Evolutionary conservation across 2,113 vertebrate species (phyloP), one percentile per base, ranked within the genome.

Genomic region (Heterocephalus glaber): DNA sequence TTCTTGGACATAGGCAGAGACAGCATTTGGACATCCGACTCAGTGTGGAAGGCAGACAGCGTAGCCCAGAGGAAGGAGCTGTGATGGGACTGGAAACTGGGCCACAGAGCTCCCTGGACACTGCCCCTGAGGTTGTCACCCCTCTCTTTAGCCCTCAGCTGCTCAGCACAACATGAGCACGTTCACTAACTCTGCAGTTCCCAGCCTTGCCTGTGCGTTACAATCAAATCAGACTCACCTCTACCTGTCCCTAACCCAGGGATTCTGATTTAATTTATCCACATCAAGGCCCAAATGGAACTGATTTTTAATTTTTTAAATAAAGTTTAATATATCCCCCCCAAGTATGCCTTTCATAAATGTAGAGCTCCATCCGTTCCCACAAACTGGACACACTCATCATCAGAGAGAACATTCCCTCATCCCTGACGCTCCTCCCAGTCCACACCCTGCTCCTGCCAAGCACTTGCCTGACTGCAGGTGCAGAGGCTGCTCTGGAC

Each of bases 181-280:
- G 33, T 4, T 22, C 33, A 10, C 9, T 35, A 8, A 17, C 4
- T 24, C 17, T 0, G 54, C 9, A 35, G 56, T 7, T 63, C n/a
- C 56, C 28, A 5, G 8, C 5, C 54, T 35, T 38, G 12, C 20
- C 28, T 38, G 1, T 4, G 12, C 3, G 0, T 49, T 20, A 41
- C 3, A 30, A 16, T 33, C 41, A 14, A 20, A 22, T 49, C 30
- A n/a, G 56, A 17, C 70, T 30, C 47, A n/a, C 10, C 41, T 44
- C 2, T 10, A 20, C 33, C 44, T 33, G 28, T 16, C 26, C 52
- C 44, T 35, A 22, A 24, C 77, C 54, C 19, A 11, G 38, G 44
- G n/a, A 20, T 44, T 80, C 72, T 56, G 26, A 44, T 16, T 41
- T 26, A 58, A 65, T 30, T 80, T 4, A 52, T 88, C 22, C 0